phyloP scores from a whole-genome alignment of 1,140 invertebrate genomes.

The Bombus breviceps region DNA sequence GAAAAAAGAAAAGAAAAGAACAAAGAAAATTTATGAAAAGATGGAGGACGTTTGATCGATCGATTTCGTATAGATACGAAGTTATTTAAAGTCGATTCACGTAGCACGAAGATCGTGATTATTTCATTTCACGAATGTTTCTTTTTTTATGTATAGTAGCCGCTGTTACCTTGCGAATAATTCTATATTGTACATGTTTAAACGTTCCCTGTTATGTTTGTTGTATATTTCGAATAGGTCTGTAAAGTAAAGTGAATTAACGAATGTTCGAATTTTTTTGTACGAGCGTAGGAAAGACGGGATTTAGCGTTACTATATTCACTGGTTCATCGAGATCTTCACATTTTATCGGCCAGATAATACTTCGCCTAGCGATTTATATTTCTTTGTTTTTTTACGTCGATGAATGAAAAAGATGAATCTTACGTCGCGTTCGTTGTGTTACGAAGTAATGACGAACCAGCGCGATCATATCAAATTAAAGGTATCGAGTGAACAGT shows the following conservation, averaged over 20 bases:
- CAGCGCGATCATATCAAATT: conserved; percentile 67
- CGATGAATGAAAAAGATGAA: neutral
- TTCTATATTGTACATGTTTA: conserved; percentile 57
- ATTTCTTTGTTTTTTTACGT: conserved; percentile 2
- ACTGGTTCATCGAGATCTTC: conserved; percentile 27
- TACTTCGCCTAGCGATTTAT: conserved; percentile 12
- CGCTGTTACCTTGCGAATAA: conserved; percentile 50
- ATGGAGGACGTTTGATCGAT: conserved; percentile 8
- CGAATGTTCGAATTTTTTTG: conserved; percentile 39
- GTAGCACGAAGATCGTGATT: conserved; percentile 4
- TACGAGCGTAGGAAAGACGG: conserved; percentile 21
- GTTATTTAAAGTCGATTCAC: conserved; percentile 2
- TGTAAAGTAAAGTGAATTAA: conserved; percentile 29
- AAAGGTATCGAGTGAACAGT: conserved; percentile 57
- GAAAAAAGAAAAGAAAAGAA: neutral
- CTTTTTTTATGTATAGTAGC: conserved; percentile 46
- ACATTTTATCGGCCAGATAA: conserved; percentile 38
- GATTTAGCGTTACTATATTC: conserved; percentile 19
- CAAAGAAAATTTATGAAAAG: neutral
- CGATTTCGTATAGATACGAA: conserved; percentile 24
- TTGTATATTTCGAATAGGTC: conserved; percentile 56
- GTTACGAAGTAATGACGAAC: neutral
- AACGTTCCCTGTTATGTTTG: conserved; percentile 60
- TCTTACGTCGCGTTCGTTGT: conserved; percentile 4
- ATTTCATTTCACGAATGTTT: conserved; percentile 25